A percentile compares a stretch with the other conserved stretches of the same genome.
These are phyloP conservation scores for Typhlomys cinereus DNA, from an alignment of 2,113 vertebrate genomes.

Conservation along the genomic window DNA sequence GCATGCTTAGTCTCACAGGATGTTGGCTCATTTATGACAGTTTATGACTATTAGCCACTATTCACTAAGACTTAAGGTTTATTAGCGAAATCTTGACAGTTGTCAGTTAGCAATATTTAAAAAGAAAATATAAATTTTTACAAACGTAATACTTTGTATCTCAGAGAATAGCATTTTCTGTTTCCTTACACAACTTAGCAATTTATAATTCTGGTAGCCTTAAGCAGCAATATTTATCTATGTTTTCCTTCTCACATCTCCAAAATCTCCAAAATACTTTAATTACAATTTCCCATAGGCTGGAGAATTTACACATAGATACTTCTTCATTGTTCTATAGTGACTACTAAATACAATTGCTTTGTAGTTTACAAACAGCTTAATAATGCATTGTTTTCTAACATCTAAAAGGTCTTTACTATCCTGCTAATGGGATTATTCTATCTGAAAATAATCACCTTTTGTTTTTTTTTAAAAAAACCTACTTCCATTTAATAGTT, in stretches of 20 bases:
- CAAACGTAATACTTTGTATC: not conserved
- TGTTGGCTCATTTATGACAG: not conserved
- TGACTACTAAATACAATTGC: not conserved
- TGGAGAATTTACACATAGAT: slow-evolving; percentile 1
- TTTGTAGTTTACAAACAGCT: slow-evolving; percentile 13
- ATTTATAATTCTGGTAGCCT: not conserved
- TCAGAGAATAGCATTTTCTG: not conserved
- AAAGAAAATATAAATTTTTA: not conserved
- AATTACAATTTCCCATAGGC: not conserved
- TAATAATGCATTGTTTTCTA: not conserved
- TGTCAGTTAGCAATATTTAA: not conserved
- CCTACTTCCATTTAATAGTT: not conserved
- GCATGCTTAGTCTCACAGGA: not conserved
- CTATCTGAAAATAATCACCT: not conserved
- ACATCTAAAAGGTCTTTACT: not conserved
- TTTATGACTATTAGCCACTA: not conserved
- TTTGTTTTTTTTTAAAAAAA: not conserved
- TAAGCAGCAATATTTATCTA: not conserved
- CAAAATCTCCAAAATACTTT: slow-evolving; percentile 11
- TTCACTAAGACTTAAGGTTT: not conserved
- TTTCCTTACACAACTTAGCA: not conserved
- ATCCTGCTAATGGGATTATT: not conserved
- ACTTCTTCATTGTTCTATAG: not conserved
- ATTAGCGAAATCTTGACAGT: not conserved
- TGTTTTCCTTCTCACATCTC: slow-evolving; percentile 24